A percentile compares a stretch with the other conserved stretches of the same genome.
Evolutionary conservation across 2,888 invertebrate genomes (phyloP).

Genomic region (Stomorhina lunata): DNA sequence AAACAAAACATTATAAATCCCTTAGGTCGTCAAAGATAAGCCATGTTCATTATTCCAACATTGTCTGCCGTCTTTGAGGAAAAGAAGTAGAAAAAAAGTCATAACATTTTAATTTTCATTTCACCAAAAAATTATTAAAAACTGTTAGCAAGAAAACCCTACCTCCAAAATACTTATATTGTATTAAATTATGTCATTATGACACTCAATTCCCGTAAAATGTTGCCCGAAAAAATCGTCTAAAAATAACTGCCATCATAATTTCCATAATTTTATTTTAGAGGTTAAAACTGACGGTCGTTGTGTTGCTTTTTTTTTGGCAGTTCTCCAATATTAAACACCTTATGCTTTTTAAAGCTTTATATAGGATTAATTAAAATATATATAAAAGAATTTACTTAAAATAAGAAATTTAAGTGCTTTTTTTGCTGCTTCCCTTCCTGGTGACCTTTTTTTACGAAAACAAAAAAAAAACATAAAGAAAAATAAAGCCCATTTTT

Average conservation of each 20-base stretch:
- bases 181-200: conserved; percentile 48
- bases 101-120: conserved; percentile 21
- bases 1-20: neutral
- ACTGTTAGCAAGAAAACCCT: neutral
- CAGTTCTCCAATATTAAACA: conserved; percentile 42
- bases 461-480: neutral
- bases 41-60: neutral
- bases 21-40: conserved; percentile 27
- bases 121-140: neutral
- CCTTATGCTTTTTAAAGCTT: conserved; percentile 21
- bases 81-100: conserved; percentile 10
- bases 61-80: neutral
- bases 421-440: neutral
- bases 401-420: neutral
- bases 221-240: neutral
- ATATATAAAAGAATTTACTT: neutral
- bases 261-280: neutral
- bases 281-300: neutral
- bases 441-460: neutral
- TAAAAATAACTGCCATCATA: neutral
- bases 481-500: neutral
- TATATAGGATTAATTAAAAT: conserved; percentile 42
- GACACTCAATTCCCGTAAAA: neutral
- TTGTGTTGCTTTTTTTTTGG: conserved; percentile 13
- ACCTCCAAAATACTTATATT: neutral